Evolutionary conservation across 2,888 invertebrate genomes (phyloP).

Genomic region (Entomobrya proxima): DNA sequence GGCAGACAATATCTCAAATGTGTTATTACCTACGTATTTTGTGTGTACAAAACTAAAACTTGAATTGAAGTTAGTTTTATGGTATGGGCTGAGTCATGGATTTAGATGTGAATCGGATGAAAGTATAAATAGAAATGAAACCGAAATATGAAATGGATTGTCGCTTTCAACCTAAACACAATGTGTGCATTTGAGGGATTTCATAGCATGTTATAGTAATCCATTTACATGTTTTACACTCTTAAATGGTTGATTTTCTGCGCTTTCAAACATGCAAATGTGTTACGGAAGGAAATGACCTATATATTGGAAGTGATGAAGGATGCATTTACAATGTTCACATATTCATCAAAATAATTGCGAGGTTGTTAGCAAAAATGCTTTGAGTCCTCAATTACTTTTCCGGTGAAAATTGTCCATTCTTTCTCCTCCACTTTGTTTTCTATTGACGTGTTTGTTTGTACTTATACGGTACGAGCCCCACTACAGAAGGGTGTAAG

Average conservation of each 20-base stretch:
- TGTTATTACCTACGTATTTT: neutral
- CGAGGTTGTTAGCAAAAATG: neutral
- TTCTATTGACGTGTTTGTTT: neutral
- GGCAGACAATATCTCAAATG: neutral
- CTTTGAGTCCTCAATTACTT: neutral
- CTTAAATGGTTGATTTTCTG: neutral
- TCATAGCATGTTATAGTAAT: neutral
- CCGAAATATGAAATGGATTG: too few species aligned
- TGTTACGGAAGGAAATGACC: slow-evolving; percentile 34
- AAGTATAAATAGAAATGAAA: neutral
- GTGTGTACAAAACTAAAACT: too few species aligned
- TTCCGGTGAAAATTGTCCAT: slow-evolving; percentile 3
- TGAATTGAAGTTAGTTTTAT: too few species aligned
- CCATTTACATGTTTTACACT: too few species aligned
- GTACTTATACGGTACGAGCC: too few species aligned
- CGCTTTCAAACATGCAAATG: slow-evolving; percentile 19
- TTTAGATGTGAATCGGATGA: too few species aligned
- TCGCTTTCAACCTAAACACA: too few species aligned
- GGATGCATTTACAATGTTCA: slow-evolving; percentile 9
- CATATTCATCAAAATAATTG: slow-evolving; percentile 17
- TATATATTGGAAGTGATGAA: slow-evolving; percentile 9
- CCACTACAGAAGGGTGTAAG: too few species aligned
- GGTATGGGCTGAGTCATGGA: too few species aligned
- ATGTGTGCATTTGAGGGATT: neutral
- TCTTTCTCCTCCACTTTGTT: too few species aligned